phyloP scores from a whole-genome alignment of 1,140 invertebrate species.

The Muscidifurax raptorellus region DNA sequence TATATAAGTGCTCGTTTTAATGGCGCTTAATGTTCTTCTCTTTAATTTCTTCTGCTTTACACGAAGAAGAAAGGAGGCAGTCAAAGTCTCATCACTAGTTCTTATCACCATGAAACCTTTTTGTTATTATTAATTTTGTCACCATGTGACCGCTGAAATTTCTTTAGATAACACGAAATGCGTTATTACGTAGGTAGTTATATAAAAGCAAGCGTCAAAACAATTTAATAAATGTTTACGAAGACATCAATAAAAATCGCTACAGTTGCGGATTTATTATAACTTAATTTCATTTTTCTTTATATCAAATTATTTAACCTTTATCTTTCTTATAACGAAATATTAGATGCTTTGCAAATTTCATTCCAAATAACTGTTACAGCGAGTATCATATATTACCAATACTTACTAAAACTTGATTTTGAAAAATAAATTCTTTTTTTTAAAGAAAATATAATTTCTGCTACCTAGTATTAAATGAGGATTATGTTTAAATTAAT shows the following conservation, averaged over 20 bases:
- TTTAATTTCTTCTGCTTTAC: not conserved
- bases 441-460: not conserved
- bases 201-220: not conserved
- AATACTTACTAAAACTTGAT: not conserved
- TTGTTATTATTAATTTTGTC: not conserved
- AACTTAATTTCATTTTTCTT: conserved; percentile 2
- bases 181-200: not conserved
- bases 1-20: not conserved
- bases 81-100: not conserved
- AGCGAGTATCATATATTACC: not conserved
- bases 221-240: conserved; percentile 17
- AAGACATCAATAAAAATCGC: conserved; percentile 4
- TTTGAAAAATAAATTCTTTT: not conserved
- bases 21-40: not conserved
- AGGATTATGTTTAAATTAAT: not conserved
- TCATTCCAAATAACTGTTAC: not conserved
- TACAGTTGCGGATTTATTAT: not conserved
- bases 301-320: conserved; percentile 33
- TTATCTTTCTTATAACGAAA: not conserved
- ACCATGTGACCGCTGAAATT: conserved; percentile 19
- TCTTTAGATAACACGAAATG: conserved; percentile 7
- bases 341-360: not conserved
- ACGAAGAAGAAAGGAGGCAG: conserved; percentile 10
- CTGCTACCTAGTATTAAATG: not conserved
- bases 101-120: not conserved